Conservation (phyloP, 2,888 invertebrate species). For the Criorhina ranunculi region DNA sequence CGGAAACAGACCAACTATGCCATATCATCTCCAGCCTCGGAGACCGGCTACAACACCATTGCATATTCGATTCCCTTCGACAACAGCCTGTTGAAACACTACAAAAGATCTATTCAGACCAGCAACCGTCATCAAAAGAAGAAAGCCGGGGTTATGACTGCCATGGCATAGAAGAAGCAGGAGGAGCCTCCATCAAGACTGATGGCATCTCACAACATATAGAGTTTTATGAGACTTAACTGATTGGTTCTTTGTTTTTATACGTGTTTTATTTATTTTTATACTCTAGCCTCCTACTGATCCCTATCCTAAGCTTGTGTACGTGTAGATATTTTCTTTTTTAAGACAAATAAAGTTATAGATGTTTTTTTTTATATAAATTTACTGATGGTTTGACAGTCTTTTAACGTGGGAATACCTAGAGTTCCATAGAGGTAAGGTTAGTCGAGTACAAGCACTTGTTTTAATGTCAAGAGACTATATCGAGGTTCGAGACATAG, state of each 20-base stretch:
- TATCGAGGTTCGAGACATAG: no score
- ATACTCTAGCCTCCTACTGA: slow-evolving; percentile 9
- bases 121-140: slow-evolving; percentile 10
- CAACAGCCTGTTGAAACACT: slow-evolving; percentile 76
- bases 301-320: slow-evolving; percentile 24
- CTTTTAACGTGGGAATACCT: background rate
- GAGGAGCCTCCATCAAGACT: background rate
- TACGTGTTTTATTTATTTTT: slow-evolving; percentile 57
- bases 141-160: slow-evolving; percentile 25
- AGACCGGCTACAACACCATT: slow-evolving; percentile 80
- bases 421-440: no score
- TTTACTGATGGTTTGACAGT: background rate
- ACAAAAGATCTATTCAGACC: slow-evolving; percentile 63
- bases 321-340: slow-evolving; percentile 32
- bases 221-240: slow-evolving; percentile 53
- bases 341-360: slow-evolving; percentile 21
- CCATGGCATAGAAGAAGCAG: slow-evolving; percentile 16
- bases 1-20: slow-evolving; percentile 63
- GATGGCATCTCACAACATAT: slow-evolving; percentile 15
- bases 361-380: background rate
- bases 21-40: slow-evolving; percentile 77
- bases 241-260: slow-evolving; percentile 40
- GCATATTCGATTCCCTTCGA: slow-evolving; percentile 78
- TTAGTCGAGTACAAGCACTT: no score
- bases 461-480: no score